phyloP scores from a whole-genome alignment of 2,888 invertebrate species.

The Eilema sororculum region DNA sequence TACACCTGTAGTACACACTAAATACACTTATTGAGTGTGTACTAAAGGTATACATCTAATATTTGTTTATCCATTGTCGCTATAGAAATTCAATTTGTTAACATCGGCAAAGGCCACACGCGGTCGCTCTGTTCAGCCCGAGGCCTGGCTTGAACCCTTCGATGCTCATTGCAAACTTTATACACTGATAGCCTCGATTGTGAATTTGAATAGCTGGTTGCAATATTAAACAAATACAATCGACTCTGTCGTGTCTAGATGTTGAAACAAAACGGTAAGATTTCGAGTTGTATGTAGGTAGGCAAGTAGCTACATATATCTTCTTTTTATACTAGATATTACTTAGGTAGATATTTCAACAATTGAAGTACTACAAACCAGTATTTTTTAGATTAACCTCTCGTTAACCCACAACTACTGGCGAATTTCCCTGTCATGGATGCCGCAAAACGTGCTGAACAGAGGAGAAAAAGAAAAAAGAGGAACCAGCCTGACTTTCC shows the following conservation, averaged over 20 bases:
- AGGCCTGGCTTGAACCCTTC: slow-evolving; percentile 62
- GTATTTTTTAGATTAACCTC: neutral
- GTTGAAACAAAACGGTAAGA: slow-evolving; percentile 21
- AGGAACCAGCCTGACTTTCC: neutral
- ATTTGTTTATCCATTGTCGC: slow-evolving; percentile 37
- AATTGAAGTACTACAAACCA: too few species aligned
- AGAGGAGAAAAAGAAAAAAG: too few species aligned
- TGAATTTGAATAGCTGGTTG: slow-evolving; percentile 56
- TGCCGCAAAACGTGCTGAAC: too few species aligned
- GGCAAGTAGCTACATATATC: neutral
- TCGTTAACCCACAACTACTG: neutral
- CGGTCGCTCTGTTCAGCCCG: slow-evolving; percentile 61
- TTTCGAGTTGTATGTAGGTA: slow-evolving; percentile 9
- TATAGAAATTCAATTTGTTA: slow-evolving; percentile 44
- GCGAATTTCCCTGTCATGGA: too few species aligned
- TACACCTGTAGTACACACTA: too few species aligned
- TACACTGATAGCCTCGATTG: slow-evolving; percentile 73
- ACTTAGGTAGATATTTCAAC: too few species aligned
- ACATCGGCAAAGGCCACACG: slow-evolving; percentile 68
- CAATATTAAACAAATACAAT: slow-evolving; percentile 58
- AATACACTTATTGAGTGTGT: neutral
- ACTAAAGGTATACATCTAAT: slow-evolving; percentile 10
- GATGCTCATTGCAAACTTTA: slow-evolving; percentile 76
- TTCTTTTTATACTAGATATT: neutral
- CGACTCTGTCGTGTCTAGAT: slow-evolving; percentile 43